Conservation (phyloP, 2,888 invertebrate genomes). For the Drosophila rubida region DNA sequence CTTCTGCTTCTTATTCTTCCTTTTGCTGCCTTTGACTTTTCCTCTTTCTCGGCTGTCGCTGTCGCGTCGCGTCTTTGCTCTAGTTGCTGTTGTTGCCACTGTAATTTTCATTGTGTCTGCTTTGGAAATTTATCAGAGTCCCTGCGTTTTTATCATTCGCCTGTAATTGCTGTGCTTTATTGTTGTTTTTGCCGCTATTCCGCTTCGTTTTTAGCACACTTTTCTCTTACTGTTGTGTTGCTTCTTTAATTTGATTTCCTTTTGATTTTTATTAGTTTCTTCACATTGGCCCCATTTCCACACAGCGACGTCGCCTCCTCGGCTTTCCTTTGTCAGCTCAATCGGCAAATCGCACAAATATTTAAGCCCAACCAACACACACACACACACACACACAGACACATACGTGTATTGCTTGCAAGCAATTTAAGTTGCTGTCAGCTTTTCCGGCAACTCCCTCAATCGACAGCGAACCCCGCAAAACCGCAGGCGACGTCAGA, state of each 20-base stretch:
- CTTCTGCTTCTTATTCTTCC: constrained; percentile 67
- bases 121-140: constrained; percentile 60
- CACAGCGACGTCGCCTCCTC: not conserved
- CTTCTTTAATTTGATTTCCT: constrained; percentile 78
- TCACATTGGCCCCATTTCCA: constrained; percentile 62
- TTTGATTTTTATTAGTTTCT: constrained; percentile 77
- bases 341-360: constrained; percentile 29
- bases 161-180: constrained; percentile 71
- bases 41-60: constrained; percentile 60
- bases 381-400: too few relatives aligned
- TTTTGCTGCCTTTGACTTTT: constrained; percentile 62
- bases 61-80: constrained; percentile 30
- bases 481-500: constrained; percentile 79
- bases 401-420: constrained; percentile 16
- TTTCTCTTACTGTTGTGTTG: constrained; percentile 59
- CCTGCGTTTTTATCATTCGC: constrained; percentile 43
- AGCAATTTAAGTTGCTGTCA: constrained; percentile 64
- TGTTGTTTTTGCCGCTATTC: constrained; percentile 33
- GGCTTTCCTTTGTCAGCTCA: constrained; percentile 31
- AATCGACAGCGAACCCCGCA: constrained; percentile 30
- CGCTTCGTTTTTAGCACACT: constrained; percentile 42
- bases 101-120: constrained; percentile 69
- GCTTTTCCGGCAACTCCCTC: constrained; percentile 1
- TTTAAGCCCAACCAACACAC: constrained; percentile 19
- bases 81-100: constrained; percentile 34